Evolutionary conservation across 2,797 vertebrate genomes (phyloP).

Genomic region (Micrastur ruficollis): DNA sequence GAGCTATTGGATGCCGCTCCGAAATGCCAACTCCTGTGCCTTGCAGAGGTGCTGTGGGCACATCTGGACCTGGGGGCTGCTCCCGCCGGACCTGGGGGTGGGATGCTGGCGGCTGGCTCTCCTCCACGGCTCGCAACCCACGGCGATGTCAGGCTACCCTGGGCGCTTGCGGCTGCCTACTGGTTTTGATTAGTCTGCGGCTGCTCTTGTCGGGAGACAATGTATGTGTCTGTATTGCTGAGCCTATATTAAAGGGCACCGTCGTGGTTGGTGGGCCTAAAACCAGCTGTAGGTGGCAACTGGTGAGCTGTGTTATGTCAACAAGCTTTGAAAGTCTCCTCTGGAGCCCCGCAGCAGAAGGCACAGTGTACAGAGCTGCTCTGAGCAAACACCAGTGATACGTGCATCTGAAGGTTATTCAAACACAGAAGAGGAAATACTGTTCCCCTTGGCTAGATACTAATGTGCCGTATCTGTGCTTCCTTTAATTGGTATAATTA

Average conservation of each 20-base stretch:
- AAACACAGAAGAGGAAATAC: constrained; percentile 39
- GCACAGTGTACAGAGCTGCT: neutral
- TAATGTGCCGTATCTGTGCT: neutral
- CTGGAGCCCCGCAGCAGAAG: neutral
- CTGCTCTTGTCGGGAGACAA: neutral
- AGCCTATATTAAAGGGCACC: neutral
- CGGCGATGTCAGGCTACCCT: fast-evolving
- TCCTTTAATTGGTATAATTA: constrained; percentile 35
- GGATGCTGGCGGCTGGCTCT: neutral
- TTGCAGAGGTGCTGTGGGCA: neutral
- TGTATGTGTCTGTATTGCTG: neutral
- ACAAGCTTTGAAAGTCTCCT: neutral
- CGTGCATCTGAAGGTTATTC: constrained; percentile 8
- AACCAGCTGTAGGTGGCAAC: neutral
- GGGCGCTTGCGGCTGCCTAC: neutral
- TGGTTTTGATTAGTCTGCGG: constrained; percentile 23
- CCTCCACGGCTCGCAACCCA: neutral
- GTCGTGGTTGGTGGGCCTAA: neutral
- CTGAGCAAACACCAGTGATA: neutral
- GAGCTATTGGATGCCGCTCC: neutral
- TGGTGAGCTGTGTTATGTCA: neutral
- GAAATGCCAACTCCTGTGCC: fast-evolving
- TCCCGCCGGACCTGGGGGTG: neutral
- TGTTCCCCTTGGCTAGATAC: neutral
- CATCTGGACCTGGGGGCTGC: neutral